phyloP scores from a whole-genome alignment of 92 coral and sea anemone genomes.

The Bergia puertoricense region DNA sequence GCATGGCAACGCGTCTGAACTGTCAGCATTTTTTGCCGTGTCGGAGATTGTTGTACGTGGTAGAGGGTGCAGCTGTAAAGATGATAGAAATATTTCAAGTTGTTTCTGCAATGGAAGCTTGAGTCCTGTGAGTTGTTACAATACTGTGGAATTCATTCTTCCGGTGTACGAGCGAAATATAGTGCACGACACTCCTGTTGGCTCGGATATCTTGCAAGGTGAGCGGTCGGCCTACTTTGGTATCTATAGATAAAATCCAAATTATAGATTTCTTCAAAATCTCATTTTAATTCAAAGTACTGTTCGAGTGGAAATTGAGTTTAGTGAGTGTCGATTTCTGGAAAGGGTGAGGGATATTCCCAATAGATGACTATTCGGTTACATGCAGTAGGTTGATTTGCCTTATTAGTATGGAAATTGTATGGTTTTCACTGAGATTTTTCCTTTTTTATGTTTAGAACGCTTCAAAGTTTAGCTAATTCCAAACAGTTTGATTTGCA shows the following conservation, averaged over 20 bases:
- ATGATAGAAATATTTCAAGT: conserved; percentile 26
- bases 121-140: conserved; percentile 11
- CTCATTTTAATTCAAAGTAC: too few relatives aligned
- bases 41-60: conserved; percentile 52
- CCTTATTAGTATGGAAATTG: too few relatives aligned
- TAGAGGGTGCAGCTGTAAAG: conserved; percentile 40
- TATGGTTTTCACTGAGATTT: too few relatives aligned
- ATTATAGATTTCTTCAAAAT: not conserved
- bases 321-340: too few relatives aligned
- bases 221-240: not conserved
- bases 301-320: too few relatives aligned
- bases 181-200: conserved; percentile 44
- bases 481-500: not conserved
- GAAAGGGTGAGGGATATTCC: too few relatives aligned
- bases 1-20: conserved; percentile 47
- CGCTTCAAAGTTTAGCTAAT: too few relatives aligned
- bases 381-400: too few relatives aligned
- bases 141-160: conserved; percentile 35
- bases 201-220: conserved; percentile 53
- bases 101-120: conserved; percentile 49
- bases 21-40: conserved; percentile 53
- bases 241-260: not conserved
- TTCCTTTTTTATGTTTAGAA: too few relatives aligned
- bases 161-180: conserved; percentile 38
- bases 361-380: too few relatives aligned